phyloP scores from a whole-genome alignment of 2,797 vertebrate species.

The Alosa sapidissima region DNA sequence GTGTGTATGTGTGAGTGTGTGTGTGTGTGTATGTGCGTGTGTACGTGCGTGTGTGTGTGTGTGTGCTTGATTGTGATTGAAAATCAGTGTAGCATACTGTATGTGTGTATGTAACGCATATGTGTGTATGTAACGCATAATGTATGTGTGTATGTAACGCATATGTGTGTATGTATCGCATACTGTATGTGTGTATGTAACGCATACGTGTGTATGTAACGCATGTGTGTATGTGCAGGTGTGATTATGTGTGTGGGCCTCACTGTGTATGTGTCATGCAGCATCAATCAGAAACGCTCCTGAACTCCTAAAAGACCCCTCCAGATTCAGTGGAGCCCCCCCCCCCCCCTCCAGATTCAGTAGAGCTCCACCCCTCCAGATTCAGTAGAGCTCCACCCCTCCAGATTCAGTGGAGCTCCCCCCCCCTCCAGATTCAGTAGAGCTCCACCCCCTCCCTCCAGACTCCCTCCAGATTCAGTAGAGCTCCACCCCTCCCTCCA shows the following conservation, averaged over 20 bases:
- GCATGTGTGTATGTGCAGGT: neutral
- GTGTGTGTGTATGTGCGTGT: constrained; percentile 1
- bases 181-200: constrained; percentile 23
- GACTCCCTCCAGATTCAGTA: too few relatives aligned
- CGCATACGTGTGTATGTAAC: neutral
- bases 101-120: constrained; percentile 33
- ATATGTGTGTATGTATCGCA: neutral
- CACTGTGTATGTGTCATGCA: neutral
- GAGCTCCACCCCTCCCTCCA: too few relatives aligned
- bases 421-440: too few relatives aligned
- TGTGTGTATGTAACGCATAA: neutral
- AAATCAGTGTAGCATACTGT: neutral
- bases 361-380: too few relatives aligned
- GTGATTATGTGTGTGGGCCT: neutral
- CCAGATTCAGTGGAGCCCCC: too few relatives aligned
- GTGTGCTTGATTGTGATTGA: neutral
- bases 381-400: too few relatives aligned
- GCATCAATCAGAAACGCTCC: too few relatives aligned
- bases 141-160: neutral
- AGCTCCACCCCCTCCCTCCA: too few relatives aligned
- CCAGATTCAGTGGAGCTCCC: too few relatives aligned
- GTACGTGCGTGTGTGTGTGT: neutral
- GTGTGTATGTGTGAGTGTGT: constrained; percentile 5
- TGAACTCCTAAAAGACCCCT: too few relatives aligned
- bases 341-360: too few relatives aligned